These are phyloP conservation scores for Cephus pulcher DNA, from an alignment of 2,888 invertebrate genomes.

Conservation along the genomic window DNA sequence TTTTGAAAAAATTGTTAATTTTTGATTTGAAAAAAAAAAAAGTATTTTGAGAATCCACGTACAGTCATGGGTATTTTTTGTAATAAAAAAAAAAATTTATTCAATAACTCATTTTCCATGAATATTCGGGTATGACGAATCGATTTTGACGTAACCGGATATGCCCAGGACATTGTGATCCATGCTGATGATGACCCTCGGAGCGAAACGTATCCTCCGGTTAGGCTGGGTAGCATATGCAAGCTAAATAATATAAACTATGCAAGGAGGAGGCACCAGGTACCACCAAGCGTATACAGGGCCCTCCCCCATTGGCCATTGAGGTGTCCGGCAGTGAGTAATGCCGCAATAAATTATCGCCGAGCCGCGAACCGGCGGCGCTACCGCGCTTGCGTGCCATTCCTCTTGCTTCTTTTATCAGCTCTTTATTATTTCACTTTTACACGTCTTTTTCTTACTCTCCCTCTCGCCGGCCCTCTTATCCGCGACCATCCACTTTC, in stretches of 20 bases:
- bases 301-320: conserved; percentile 47
- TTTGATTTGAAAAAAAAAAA: too few species aligned
- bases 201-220: conserved; percentile 11
- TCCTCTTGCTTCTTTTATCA: conserved; percentile 3
- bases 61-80: too few species aligned
- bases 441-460: too few species aligned
- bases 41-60: too few species aligned
- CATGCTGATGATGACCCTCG: conserved; percentile 13
- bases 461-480: conserved; percentile 10
- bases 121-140: too few species aligned
- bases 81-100: too few species aligned
- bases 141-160: too few species aligned
- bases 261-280: conserved; percentile 11
- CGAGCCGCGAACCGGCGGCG: conserved; percentile 27
- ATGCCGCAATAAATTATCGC: conserved; percentile 60
- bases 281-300: background rate
- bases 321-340: conserved; percentile 61
- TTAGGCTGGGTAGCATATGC: conserved; percentile 12
- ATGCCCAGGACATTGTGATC: too few species aligned
- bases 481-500: conserved; percentile 11
- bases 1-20: too few species aligned
- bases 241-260: conserved; percentile 18
- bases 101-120: too few species aligned
- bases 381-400: conserved; percentile 44
- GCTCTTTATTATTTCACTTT: too few species aligned